These are phyloP conservation scores for Drosophila melanosoma DNA, from an alignment of 2,888 invertebrate genomes.

Conservation along the genomic window DNA sequence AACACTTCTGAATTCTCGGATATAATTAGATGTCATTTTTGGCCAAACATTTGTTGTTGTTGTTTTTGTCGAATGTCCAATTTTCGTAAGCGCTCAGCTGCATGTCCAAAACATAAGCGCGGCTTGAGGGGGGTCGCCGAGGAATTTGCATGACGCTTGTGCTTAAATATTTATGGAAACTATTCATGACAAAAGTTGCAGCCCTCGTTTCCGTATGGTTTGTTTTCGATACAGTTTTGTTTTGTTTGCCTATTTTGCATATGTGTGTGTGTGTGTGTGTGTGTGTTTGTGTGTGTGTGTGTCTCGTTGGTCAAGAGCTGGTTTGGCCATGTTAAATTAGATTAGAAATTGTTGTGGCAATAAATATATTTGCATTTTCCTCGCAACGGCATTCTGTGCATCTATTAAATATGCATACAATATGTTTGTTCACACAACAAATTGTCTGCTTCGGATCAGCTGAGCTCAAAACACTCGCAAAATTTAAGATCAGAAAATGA, in stretches of 20 bases:
- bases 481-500: background rate
- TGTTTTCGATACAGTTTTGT: slow-evolving; percentile 40
- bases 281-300: background rate
- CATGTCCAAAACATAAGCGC: slow-evolving; percentile 10
- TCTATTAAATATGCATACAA: slow-evolving; percentile 48
- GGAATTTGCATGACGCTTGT: slow-evolving; percentile 37
- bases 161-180: slow-evolving; percentile 68
- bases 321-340: slow-evolving; percentile 63
- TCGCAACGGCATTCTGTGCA: slow-evolving; percentile 41
- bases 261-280: slow-evolving; percentile 23
- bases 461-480: background rate
- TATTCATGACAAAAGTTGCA: slow-evolving; percentile 71
- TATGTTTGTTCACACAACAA: slow-evolving; percentile 48
- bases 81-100: slow-evolving; percentile 10
- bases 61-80: slow-evolving; percentile 23
- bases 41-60: slow-evolving; percentile 18
- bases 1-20: slow-evolving; percentile 4
- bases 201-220: slow-evolving; percentile 60
- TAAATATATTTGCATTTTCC: slow-evolving; percentile 71
- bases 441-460: background rate
- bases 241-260: slow-evolving; percentile 59
- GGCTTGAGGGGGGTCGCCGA: slow-evolving; percentile 3
- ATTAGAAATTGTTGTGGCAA: slow-evolving; percentile 73
- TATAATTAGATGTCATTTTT: slow-evolving; percentile 57
- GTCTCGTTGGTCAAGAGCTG: background rate